These are phyloP conservation scores for Myotis yumanensis DNA, from an alignment of 2,113 vertebrate species.

Conservation along the genomic window DNA sequence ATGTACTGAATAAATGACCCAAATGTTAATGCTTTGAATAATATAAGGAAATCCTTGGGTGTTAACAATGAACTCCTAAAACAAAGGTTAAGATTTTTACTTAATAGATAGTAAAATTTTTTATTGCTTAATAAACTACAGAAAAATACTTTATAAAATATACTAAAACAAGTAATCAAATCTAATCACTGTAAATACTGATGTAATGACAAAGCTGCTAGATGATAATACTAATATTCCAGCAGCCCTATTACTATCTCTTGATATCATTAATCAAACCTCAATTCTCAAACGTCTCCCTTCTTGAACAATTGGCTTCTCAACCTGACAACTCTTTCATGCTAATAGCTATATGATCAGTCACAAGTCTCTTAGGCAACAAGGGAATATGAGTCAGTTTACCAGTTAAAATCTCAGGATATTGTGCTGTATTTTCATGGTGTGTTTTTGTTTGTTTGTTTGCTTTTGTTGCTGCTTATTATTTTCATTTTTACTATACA, in stretches of 20 bases:
- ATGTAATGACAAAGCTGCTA: background rate
- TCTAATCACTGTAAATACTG: slow-evolving; percentile 14
- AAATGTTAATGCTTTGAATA: slow-evolving; percentile 28
- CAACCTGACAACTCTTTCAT: too few relatives aligned
- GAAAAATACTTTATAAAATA: slow-evolving; percentile 35
- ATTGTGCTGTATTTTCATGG: too few relatives aligned
- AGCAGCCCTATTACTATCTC: slow-evolving; percentile 23
- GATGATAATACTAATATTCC: background rate
- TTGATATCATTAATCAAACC: background rate
- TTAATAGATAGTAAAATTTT: slow-evolving; percentile 11
- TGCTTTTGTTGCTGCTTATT: too few relatives aligned
- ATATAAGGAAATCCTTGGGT: background rate
- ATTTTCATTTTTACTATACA: too few relatives aligned
- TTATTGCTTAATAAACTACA: slow-evolving; percentile 34
- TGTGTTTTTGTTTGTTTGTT: too few relatives aligned
- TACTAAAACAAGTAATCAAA: slow-evolving; percentile 24
- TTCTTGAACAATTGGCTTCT: too few relatives aligned
- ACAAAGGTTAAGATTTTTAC: slow-evolving; percentile 20
- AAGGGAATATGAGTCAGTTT: too few relatives aligned
- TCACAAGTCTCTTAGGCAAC: too few relatives aligned
- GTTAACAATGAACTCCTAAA: slow-evolving; percentile 41
- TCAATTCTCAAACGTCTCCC: too few relatives aligned
- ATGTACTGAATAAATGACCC: background rate
- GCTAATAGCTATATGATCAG: too few relatives aligned
- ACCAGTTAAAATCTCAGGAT: too few relatives aligned